phyloP scores from a whole-genome alignment of 2,888 invertebrate genomes.

The Apodemia mormo region DNA sequence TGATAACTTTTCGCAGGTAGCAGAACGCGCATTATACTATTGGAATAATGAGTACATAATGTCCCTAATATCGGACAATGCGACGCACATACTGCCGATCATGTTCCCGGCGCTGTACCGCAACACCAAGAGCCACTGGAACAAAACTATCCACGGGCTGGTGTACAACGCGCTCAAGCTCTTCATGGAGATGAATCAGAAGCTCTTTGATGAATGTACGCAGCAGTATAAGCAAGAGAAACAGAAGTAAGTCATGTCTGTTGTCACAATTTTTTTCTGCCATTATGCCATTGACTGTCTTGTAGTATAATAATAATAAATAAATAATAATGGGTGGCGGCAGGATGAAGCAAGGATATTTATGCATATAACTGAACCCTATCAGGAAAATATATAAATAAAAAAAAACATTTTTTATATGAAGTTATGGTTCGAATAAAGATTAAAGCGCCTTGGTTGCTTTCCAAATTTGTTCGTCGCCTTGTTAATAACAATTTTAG shows the following conservation, averaged over 20 bases:
- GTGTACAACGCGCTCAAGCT: constrained; percentile 99
- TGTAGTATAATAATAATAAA: too few relatives aligned
- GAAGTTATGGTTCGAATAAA: too few relatives aligned
- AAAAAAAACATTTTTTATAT: too few relatives aligned
- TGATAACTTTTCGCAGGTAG: constrained; percentile 85
- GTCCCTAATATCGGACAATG: constrained; percentile 99
- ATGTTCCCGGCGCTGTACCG: constrained; percentile 99
- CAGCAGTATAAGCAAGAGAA: constrained; percentile 95
- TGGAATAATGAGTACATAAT: constrained; percentile 99
- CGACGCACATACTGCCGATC: constrained; percentile 97
- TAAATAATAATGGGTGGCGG: too few relatives aligned
- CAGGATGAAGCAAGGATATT: too few relatives aligned
- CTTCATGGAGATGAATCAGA: constrained; percentile 99
- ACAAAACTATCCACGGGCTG: constrained; percentile 99
- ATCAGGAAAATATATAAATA: too few relatives aligned
- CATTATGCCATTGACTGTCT: too few relatives aligned
- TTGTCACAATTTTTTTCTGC: too few relatives aligned
- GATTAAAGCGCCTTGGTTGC: too few relatives aligned
- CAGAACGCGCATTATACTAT: constrained; percentile 98
- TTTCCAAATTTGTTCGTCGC: too few relatives aligned
- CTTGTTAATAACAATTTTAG: too few relatives aligned
- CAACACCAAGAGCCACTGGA: constrained; percentile 99
- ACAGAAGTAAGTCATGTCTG: constrained; percentile 83
- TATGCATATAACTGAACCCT: too few relatives aligned
- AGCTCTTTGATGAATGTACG: constrained; percentile 99